Base-by-base conservation (phyloP, 1,140 invertebrate species). In the Calephelis virginiensis region DNA sequence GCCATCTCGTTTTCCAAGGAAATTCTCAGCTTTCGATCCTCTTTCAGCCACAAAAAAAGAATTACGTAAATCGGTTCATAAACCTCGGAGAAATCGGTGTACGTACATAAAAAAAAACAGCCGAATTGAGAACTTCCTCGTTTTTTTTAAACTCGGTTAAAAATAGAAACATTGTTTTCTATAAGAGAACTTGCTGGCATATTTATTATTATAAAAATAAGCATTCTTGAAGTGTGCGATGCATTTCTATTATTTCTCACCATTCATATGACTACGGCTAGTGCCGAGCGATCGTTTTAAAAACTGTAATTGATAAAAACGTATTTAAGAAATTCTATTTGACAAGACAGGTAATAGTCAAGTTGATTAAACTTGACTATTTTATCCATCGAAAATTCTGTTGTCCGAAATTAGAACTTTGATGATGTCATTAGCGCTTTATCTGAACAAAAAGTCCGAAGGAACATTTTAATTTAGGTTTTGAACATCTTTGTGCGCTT, bases 231-330 rank as follows among this genome's bases (percentile, higher is more conserved):
- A 67, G 68, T 73, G 38, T 73, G 68, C 60, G 68, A 68, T 72
- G 71, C 64, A n/a, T n/a, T n/a, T n/a, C n/a, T n/a, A n/a, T n/a
- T n/a, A n/a, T n/a, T n/a, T n/a, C n/a, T n/a, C n/a, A n/a, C n/a
- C n/a, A n/a, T n/a, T n/a, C n/a, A n/a, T n/a, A n/a, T n/a, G n/a
- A n/a, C n/a, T n/a, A n/a, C n/a, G n/a, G n/a, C n/a, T n/a, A n/a
- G n/a, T n/a, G n/a, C n/a, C n/a, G n/a, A n/a, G n/a, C n/a, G n/a
- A 68, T 67, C 66, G 48, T 71, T 70, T 69, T 73, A 66, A 14
- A 74, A 70, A 68, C 13, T 70, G 28, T 70, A 74, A 71, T 71
- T 74, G 37, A 74, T 74, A 69, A 69, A 74, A 71, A 66, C 64
- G 13, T 67, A 61, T 61, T 48, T 50, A 72, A 73, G 65, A 64